Evolutionary conservation across 1,140 invertebrate species (phyloP), one percentile per base, ranked within the genome.

Genomic region (Ephestia elutella): DNA sequence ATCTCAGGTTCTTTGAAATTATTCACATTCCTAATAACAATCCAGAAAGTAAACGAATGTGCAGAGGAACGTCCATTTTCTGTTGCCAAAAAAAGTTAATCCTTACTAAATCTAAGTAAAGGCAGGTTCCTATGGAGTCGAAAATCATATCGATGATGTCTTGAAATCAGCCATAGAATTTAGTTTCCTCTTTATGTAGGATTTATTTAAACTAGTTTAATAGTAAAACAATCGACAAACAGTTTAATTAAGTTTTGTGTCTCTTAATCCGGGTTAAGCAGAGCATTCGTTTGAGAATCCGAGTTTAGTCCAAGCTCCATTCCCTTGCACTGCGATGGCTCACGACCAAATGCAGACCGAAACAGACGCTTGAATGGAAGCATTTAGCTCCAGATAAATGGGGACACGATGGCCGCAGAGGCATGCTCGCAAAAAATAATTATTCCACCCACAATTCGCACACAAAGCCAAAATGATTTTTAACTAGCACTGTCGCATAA

Each of bases 361-460:
- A 65, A 61, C 60, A 59, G 57, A 64, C 61, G 66, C 53, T 51
- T 63, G 63, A 62, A 63, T 70, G 64, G 57, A 67, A 64, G 59
- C 63, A 65, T 69, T 69, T 69, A 68, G 57, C 60, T 67, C 50
- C 49, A 65, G 63, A 67, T 73, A 73, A 69, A 72, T 67, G 67
- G 59, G 56, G 61, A 65, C 56, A 61, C 62, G 54, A 62, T 54
- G 50, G 49, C 49, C 50, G 55, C 57, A 54, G 56, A 38, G 30
- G 28, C 38, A 55, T 50, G 53, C 56, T 44, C 51, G 55, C 62
- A 65, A 70, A 71, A 71, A 68, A 71, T 68, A 66, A 70, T 68
- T 68, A 65, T 67, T 60, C 62, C 48, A 44, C 49, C 60, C 60
- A 62, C 66, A 59, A 59, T 62, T 57, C 63, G 49, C 62, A 56